Evolutionary conservation across 2,113 vertebrate genomes (phyloP), one percentile per base, ranked within the genome.

Genomic region (Sakesphorus luctuosus): DNA sequence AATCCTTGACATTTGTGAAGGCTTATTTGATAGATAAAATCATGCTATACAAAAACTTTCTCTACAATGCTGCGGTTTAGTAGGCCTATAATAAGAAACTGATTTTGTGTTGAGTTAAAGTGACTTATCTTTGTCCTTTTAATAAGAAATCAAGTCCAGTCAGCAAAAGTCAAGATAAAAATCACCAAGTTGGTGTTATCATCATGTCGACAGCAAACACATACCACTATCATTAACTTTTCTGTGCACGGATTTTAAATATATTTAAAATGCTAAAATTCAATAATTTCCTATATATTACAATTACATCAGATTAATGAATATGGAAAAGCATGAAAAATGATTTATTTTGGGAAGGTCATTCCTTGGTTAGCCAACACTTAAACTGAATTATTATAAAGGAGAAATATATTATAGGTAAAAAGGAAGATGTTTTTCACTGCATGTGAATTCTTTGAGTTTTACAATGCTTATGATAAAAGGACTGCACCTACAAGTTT

Each of bases 1-100:
- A 91, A 94, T 86, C 79, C 77, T 88, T 88, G 93, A 53, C 82
- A 91, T 96, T 90, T 82, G 63, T 91, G 84, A 74, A 71, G 84
- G 44, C 55, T 93, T 90, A 68, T 94, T 96, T 95, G 31, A 83
- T 77, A 93, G 81, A 97, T 92, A 95, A 94, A 96, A 97, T 95
- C 94, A 36, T 53, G 55, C 71, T 75, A 47, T 49, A 87, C 29
- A 85, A 65, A 87, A 94, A 95, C 84, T 95, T 92, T 63, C 66
- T 71, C 66, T 56, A 53, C 53, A 81, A 2, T 53, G 53, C 53
- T 90, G 82, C 52, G 78, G 52, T 73, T 93, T 79, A 68, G 87
- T 52, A 79, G 71, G 81, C 63, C 65, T 84, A 56, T 87, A 96
- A 97, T 82, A 85, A 90, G 77, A 95, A 81, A 92, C 92, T 78